These are phyloP conservation scores for Sarcophaga subvicina DNA, from an alignment of 2,888 invertebrate species.

Conservation along the genomic window DNA sequence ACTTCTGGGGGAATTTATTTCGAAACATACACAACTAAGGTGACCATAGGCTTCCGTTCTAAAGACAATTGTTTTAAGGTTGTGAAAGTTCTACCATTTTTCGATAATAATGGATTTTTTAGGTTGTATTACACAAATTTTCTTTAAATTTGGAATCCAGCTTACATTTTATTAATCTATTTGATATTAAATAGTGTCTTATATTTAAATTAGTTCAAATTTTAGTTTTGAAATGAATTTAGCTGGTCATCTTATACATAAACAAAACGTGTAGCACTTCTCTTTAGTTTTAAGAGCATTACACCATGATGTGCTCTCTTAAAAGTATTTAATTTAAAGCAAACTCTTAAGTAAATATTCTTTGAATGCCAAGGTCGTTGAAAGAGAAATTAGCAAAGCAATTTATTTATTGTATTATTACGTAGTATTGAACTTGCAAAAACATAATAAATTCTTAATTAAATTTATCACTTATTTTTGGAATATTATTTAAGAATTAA, in stretches of 20 bases:
- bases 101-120: too few species aligned
- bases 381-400: constrained; percentile 18
- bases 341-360: neutral
- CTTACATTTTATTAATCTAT: too few species aligned
- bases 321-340: neutral
- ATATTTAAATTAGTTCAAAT: too few species aligned
- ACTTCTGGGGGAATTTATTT: neutral
- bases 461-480: neutral
- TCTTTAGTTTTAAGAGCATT: neutral
- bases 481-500: neutral
- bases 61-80: too few species aligned
- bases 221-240: too few species aligned
- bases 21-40: neutral
- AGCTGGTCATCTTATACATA: neutral
- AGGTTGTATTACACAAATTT: too few species aligned
- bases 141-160: too few species aligned
- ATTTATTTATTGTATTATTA: neutral
- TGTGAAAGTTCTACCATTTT: too few species aligned
- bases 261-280: neutral
- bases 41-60: too few species aligned
- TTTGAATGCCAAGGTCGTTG: constrained; percentile 59
- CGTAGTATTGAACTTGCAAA: neutral
- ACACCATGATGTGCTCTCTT: neutral
- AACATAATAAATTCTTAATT: neutral
- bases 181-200: too few species aligned